Conservation (phyloP, 2,113 vertebrate genomes). For the Chloroceryle aenea region DNA sequence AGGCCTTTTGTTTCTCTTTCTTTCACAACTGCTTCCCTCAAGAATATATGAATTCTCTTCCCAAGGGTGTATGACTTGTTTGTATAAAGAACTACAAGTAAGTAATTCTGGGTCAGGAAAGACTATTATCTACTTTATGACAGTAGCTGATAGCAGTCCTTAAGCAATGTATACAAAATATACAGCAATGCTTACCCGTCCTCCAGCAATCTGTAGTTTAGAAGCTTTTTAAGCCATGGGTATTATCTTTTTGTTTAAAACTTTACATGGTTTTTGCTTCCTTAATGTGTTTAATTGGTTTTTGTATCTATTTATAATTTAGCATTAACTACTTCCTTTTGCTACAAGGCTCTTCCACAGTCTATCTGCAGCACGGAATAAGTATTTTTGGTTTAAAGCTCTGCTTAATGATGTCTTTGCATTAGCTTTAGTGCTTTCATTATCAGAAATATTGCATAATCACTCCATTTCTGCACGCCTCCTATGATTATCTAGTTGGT, state of each 20-base stretch:
- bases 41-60: not conserved
- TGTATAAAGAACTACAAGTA: not conserved
- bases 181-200: not conserved
- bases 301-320: not conserved
- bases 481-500: not conserved
- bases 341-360: not conserved
- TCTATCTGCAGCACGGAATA: not conserved
- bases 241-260: not conserved
- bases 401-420: not conserved
- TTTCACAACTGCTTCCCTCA: not conserved
- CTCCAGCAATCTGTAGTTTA: not conserved
- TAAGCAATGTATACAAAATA: not conserved
- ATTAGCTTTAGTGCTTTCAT: not conserved
- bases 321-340: not conserved
- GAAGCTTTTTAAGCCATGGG: not conserved
- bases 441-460: not conserved
- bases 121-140: not conserved
- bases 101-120: conserved; percentile 1
- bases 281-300: not conserved
- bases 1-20: not conserved
- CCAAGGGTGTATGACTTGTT: not conserved
- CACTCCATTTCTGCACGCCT: rapidly evolving
- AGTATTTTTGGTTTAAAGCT: not conserved
- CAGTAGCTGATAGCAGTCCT: conserved; percentile 1
- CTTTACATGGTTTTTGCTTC: not conserved